Percentiles rank a stretch among this genome's conserved stretches.
These are phyloP conservation scores for Parapsyche elsis DNA, from an alignment of 1,140 invertebrate species.

Conservation along the genomic window DNA sequence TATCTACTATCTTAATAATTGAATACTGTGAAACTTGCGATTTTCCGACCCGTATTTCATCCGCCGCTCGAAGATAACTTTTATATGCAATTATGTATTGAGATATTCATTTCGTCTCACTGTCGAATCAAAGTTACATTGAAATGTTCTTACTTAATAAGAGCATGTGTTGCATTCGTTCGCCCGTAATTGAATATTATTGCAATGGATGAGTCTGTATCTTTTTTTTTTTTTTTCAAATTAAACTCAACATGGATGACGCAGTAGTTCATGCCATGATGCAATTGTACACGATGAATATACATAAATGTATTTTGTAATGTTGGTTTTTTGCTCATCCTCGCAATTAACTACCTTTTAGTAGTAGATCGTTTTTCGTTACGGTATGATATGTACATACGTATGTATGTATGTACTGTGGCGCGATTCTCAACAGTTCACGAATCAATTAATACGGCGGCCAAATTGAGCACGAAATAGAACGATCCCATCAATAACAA, in stretches of 20 bases:
- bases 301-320: background rate
- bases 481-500: background rate
- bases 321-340: background rate
- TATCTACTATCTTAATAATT: slow-evolving; percentile 3
- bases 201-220: too few species aligned
- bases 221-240: too few species aligned
- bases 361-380: slow-evolving; percentile 7
- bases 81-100: background rate
- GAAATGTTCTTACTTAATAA: too few species aligned
- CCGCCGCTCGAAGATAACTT: too few species aligned
- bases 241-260: too few species aligned
- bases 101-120: background rate
- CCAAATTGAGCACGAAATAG: slow-evolving; percentile 13
- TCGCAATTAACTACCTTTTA: slow-evolving; percentile 26
- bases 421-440: background rate
- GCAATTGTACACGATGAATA: background rate
- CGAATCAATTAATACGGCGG: slow-evolving; percentile 20
- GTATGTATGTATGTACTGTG: background rate
- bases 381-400: background rate
- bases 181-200: background rate
- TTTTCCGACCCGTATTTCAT: too few species aligned
- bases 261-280: too few species aligned
- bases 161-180: background rate
- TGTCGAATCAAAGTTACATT: too few species aligned
- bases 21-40: background rate